Conservation (phyloP, 2,888 invertebrate species). For the Drosophila borborema region DNA sequence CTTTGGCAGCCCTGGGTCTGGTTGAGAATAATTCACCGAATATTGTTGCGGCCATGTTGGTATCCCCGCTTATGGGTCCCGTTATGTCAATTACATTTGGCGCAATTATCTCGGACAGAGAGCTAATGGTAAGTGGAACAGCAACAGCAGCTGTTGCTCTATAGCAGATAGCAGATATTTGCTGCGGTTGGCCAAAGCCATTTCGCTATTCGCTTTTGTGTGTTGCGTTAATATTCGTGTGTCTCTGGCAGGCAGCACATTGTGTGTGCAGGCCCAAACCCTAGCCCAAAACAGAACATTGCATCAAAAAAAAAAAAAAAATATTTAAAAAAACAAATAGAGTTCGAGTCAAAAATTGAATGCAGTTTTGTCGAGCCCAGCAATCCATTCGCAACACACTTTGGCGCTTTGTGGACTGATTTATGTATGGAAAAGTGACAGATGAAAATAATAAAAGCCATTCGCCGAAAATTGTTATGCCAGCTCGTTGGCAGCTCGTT, state of each 20-base stretch:
- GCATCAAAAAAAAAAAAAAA: slow-evolving; percentile 5
- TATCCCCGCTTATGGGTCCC: slow-evolving; percentile 92
- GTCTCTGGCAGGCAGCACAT: slow-evolving; percentile 18
- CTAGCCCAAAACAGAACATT: slow-evolving; percentile 11
- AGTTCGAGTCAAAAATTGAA: slow-evolving; percentile 31
- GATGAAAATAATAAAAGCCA: slow-evolving; percentile 66
- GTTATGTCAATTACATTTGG: slow-evolving; percentile 95
- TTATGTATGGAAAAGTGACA: slow-evolving; percentile 71
- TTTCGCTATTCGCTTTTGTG: slow-evolving; percentile 33
- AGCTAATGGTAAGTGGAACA: slow-evolving; percentile 86
- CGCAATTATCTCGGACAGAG: slow-evolving; percentile 90
- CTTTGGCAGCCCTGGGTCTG: slow-evolving; percentile 92
- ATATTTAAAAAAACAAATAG: not conserved
- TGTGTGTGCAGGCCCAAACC: not conserved
- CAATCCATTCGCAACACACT: slow-evolving; percentile 37
- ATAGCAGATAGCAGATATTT: slow-evolving; percentile 9
- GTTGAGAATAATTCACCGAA: slow-evolving; percentile 94
- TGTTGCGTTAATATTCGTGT: slow-evolving; percentile 12
- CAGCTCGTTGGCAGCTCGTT: slow-evolving; percentile 21
- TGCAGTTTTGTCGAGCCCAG: slow-evolving; percentile 21
- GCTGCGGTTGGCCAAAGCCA: slow-evolving; percentile 42
- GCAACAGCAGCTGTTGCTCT: slow-evolving; percentile 28
- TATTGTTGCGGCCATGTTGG: slow-evolving; percentile 91
- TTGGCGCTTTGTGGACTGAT: slow-evolving; percentile 52
- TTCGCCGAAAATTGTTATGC: slow-evolving; percentile 58